Conservation (phyloP, 2,797 vertebrate genomes). For the Leptodactylus fallax region DNA sequence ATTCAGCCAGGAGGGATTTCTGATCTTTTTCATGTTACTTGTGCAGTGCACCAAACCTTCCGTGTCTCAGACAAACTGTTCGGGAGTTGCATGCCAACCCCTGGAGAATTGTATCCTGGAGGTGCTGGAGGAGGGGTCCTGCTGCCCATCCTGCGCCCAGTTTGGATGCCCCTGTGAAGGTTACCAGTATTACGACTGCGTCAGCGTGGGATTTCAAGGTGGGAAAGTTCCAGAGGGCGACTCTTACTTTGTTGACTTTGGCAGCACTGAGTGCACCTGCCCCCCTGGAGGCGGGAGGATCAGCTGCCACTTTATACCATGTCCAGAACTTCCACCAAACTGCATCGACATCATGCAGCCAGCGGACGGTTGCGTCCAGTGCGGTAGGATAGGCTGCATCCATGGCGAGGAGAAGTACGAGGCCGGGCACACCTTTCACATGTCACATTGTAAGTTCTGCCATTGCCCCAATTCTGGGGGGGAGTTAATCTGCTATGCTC, state of each 20-base stretch:
- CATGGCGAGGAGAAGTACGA: conserved; percentile 82
- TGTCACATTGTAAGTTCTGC: conserved; percentile 87
- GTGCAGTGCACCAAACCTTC: conserved; percentile 64
- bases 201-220: conserved; percentile 87
- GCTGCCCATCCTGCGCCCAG: conserved; percentile 86
- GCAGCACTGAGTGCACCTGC: conserved; percentile 94
- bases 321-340: conserved; percentile 88
- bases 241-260: conserved; percentile 95
- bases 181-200: conserved; percentile 95
- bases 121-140: conserved; percentile 80
- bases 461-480: conserved; percentile 90
- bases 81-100: conserved; percentile 79
- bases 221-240: conserved; percentile 91
- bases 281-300: conserved; percentile 89
- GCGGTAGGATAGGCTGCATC: conserved; percentile 86
- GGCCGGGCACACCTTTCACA: conserved; percentile 88
- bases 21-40: conserved; percentile 68
- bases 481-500: conserved; percentile 88
- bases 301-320: conserved; percentile 92
- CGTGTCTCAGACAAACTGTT: conserved; percentile 83
- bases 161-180: conserved; percentile 90
- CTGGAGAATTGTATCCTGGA: conserved; percentile 89
- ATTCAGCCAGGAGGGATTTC: neutral
- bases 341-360: conserved; percentile 87
- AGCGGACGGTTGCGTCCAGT: conserved; percentile 85